Evolutionary conservation across 2,888 invertebrate genomes (phyloP).

Genomic region (Microdon myrmicae): DNA sequence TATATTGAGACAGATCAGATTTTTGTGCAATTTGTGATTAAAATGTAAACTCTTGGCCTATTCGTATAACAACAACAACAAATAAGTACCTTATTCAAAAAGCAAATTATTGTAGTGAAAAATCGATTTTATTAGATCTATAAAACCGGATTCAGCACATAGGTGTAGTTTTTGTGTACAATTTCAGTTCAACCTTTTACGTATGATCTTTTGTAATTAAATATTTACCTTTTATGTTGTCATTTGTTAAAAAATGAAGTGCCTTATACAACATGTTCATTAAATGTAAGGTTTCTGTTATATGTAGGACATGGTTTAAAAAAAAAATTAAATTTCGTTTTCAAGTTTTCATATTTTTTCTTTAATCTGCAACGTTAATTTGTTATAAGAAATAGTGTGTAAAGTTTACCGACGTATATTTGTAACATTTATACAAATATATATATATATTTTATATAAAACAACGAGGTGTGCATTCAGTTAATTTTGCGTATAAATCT

Average conservation of each 20-base stretch:
- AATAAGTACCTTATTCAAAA: conserved; percentile 31
- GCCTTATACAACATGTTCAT: conserved; percentile 26
- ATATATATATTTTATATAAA: conserved; percentile 38
- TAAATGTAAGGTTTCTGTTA: conserved; percentile 25
- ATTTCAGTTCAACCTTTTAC: not conserved
- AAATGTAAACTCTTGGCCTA: conserved; percentile 7
- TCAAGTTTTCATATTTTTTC: conserved; percentile 17
- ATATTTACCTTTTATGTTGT: conserved; percentile 34
- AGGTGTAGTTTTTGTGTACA: conserved; percentile 21
- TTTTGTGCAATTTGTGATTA: conserved; percentile 1
- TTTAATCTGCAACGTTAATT: conserved; percentile 28
- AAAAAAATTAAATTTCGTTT: conserved; percentile 16
- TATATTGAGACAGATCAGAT: conserved; percentile 5
- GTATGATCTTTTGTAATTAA: conserved; percentile 33
- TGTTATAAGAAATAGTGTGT: conserved; percentile 35
- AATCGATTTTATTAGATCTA: conserved; percentile 45
- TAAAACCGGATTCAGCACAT: conserved; percentile 14
- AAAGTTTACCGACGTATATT: conserved; percentile 34
- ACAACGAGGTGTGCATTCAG: conserved; percentile 6
- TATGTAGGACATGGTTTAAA: conserved; percentile 22
- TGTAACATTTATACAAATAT: conserved; percentile 37
- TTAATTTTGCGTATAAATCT: no score
- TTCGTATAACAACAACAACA: not conserved
- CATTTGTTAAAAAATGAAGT: conserved; percentile 26
- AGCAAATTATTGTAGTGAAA: conserved; percentile 13